A percentile compares a stretch with the other conserved stretches of the same genome.
Evolutionary conservation across 2,888 invertebrate genomes (phyloP).

Genomic region (Mayetiola destructor): DNA sequence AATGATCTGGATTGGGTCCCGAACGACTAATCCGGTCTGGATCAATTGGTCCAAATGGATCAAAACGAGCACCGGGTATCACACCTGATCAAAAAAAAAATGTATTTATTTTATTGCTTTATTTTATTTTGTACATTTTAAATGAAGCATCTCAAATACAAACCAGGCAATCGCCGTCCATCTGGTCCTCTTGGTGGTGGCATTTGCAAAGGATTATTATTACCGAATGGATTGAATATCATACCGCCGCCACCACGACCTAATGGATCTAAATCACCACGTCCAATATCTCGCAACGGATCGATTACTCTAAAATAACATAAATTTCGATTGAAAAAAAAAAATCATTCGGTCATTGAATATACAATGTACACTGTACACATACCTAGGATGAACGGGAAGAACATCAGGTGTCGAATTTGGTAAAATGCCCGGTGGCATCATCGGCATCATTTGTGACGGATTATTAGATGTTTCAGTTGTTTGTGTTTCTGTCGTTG

Average conservation of each 20-base stretch:
- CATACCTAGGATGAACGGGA: background rate
- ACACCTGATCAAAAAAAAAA: background rate
- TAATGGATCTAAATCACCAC: conserved; percentile 67
- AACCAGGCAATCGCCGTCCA: background rate
- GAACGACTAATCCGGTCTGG: conserved; percentile 44
- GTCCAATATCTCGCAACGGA: conserved; percentile 43
- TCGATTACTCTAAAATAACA: conserved; percentile 22
- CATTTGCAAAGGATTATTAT: conserved; percentile 3
- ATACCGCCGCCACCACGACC: conserved; percentile 54
- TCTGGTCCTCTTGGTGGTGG: conserved; percentile 7
- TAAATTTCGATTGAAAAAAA: background rate
- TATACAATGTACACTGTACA: background rate
- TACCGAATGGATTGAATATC: conserved; percentile 49
- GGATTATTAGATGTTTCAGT: background rate
- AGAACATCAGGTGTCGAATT: background rate
- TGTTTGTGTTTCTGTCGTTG: conserved; percentile 22
- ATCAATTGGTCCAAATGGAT: conserved; percentile 67
- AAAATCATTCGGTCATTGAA: background rate
- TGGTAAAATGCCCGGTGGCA: background rate
- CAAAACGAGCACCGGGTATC: conserved; percentile 71
- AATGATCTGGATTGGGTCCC: conserved; percentile 51
- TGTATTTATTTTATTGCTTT: background rate
- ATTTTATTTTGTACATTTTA: background rate
- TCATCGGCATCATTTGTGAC: background rate
- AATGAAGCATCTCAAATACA: background rate